Base-by-base conservation (phyloP, 2,888 invertebrate genomes). In the Masnerella sp. region DNA sequence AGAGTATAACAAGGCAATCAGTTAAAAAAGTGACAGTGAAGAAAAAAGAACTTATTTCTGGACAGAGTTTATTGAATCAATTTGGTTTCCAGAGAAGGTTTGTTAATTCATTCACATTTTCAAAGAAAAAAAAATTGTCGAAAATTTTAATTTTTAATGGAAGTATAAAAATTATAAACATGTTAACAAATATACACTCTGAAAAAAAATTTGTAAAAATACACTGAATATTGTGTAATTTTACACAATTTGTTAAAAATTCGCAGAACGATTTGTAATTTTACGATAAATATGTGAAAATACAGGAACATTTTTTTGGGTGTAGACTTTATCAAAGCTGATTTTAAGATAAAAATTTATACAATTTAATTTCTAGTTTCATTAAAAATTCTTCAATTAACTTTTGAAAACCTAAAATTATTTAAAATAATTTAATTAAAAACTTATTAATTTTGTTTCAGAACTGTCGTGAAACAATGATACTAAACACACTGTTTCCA, bases 71-170 rank as follows among this genome's bases (percentile, higher is more conserved):
- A 77, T 83, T 93, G n/a, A 91, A 90, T 84, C 92, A 89, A 88
- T 93, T 91, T 84, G 92, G 92, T 15, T 93, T 92, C 81, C 89
- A 91, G 80, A 92, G 90, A 82, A 90, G 90, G 89, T 91, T 86
- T 87, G 8, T 17, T 15, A 32, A 11, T n/a, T 25, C 8, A n/a
- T 30, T 47, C 17, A 2, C 2, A 45, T 2, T 47, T 38, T 17
- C 7, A 15, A 42, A 42, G 5, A 42, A 42, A 17, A 42, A 20
- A 20, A n/a, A 4, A 34, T 11, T 34, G 34, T 34, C n/a, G n/a
- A n/a, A n/a, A 11, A 11, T 34, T 7, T 4, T n/a, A 11, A 9
- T 5, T 9, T 34, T 34, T 34, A 34, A 4, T 34, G n/a, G n/a
- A 11, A 7, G 22, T 7, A 22, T 7, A 7, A 22, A 22, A 5